phyloP scores from a whole-genome alignment of 2,888 invertebrate genomes.

The Laspeyria flexula region DNA sequence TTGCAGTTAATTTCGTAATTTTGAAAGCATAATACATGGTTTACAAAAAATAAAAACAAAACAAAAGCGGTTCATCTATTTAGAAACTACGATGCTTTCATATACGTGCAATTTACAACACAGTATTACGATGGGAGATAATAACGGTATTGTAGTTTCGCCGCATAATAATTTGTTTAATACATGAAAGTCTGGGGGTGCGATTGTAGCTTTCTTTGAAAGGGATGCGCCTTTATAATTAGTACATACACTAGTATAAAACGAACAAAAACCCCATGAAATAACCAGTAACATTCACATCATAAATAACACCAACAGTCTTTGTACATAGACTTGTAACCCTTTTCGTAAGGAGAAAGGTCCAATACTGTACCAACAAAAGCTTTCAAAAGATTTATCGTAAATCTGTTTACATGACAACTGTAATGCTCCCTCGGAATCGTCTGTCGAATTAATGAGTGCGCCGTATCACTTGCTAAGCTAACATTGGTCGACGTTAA shows the following conservation, averaged over 20 bases:
- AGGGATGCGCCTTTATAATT: too few species aligned
- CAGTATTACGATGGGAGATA: too few species aligned
- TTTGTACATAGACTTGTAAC: conserved; percentile 25
- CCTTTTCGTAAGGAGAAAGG: conserved; percentile 35
- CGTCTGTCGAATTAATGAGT: conserved; percentile 70
- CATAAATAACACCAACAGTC: conserved; percentile 32
- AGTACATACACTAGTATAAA: background rate
- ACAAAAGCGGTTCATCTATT: too few species aligned
- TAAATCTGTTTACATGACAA: conserved; percentile 66
- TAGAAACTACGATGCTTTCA: too few species aligned
- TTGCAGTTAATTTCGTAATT: too few species aligned
- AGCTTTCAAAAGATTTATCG: conserved; percentile 52
- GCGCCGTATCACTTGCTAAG: conserved; percentile 69
- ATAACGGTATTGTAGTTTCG: too few species aligned
- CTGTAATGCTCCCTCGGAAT: conserved; percentile 58
- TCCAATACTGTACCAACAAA: conserved; percentile 38
- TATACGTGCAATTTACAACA: too few species aligned
- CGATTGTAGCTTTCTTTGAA: background rate
- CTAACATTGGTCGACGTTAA: conserved; percentile 78
- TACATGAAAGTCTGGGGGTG: too few species aligned
- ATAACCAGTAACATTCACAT: background rate
- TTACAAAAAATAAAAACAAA: too few species aligned
- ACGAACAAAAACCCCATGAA: background rate
- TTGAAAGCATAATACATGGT: too few species aligned
- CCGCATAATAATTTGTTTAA: too few species aligned